Evolutionary conservation across 1,140 invertebrate species (phyloP).

Genomic region (Neodiprion pinetum): DNA sequence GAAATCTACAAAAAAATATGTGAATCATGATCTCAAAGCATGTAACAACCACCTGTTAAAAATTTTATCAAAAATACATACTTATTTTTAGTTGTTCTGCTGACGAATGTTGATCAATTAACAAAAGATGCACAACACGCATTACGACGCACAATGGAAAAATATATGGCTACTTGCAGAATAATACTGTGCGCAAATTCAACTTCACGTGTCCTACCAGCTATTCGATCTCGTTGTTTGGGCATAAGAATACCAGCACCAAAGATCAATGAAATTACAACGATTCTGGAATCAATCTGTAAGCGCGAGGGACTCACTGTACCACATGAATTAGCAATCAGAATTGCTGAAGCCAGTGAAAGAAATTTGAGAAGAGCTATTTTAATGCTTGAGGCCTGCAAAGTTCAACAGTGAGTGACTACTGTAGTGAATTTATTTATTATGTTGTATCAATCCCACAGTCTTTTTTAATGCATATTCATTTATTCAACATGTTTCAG

Average conservation of each 20-base stretch:
- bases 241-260: slow-evolving; percentile 91
- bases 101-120: slow-evolving; percentile 96
- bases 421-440: not conserved
- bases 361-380: slow-evolving; percentile 94
- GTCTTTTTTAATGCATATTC: not conserved
- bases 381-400: slow-evolving; percentile 93
- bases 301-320: slow-evolving; percentile 87
- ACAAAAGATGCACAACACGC: slow-evolving; percentile 99
- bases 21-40: slow-evolving; percentile 11
- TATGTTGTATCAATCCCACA: not conserved
- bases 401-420: slow-evolving; percentile 79
- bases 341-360: slow-evolving; percentile 81
- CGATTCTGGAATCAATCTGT: slow-evolving; percentile 73
- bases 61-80: slow-evolving; percentile 24
- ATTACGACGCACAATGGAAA: slow-evolving; percentile 98
- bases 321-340: slow-evolving; percentile 78
- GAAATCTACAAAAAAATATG: slow-evolving; percentile 6
- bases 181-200: slow-evolving; percentile 95
- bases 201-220: slow-evolving; percentile 92
- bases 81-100: slow-evolving; percentile 79
- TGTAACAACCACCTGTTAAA: slow-evolving; percentile 11
- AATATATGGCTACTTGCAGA: slow-evolving; percentile 95
- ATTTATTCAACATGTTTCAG: slow-evolving; percentile 42
- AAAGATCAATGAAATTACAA: slow-evolving; percentile 76
- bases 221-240: slow-evolving; percentile 94